phyloP scores from a whole-genome alignment of 2,797 vertebrate species.

The Acanthis flammea region DNA sequence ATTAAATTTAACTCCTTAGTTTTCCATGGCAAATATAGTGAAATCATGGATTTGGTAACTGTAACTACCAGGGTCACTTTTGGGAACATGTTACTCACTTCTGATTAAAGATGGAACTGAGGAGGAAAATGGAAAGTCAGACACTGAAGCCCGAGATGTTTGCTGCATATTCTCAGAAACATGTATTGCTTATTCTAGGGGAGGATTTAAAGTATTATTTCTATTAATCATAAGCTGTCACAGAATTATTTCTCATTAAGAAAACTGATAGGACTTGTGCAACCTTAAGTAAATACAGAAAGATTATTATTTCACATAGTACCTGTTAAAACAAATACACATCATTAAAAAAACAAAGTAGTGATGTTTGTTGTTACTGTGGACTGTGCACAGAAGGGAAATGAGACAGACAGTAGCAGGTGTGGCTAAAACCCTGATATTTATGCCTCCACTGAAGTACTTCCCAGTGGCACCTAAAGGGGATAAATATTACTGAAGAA shows the following conservation, averaged over 20 bases:
- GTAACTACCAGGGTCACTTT: neutral
- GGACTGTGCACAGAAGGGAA: neutral
- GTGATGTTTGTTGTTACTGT: neutral
- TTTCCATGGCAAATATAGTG: neutral
- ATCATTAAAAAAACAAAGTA: neutral
- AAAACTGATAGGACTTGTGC: neutral
- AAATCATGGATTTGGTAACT: neutral
- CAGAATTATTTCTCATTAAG: conserved; percentile 4
- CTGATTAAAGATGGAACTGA: neutral
- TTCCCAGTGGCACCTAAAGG: neutral
- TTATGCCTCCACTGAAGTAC: neutral
- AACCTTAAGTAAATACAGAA: neutral
- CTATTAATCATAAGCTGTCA: neutral
- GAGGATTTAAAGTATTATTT: neutral
- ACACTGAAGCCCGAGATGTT: neutral
- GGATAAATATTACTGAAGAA: neutral
- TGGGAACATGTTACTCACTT: neutral
- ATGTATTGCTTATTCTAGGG: neutral
- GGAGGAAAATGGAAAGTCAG: neutral
- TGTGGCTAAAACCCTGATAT: neutral
- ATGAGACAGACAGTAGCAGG: neutral
- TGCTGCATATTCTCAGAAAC: neutral
- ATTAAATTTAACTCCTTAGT: neutral
- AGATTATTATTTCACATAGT: neutral
- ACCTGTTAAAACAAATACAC: neutral